Evolutionary conservation across 1,140 invertebrate genomes (phyloP), one percentile per base, ranked within the genome.

Genomic region (Zaprionus africanus): DNA sequence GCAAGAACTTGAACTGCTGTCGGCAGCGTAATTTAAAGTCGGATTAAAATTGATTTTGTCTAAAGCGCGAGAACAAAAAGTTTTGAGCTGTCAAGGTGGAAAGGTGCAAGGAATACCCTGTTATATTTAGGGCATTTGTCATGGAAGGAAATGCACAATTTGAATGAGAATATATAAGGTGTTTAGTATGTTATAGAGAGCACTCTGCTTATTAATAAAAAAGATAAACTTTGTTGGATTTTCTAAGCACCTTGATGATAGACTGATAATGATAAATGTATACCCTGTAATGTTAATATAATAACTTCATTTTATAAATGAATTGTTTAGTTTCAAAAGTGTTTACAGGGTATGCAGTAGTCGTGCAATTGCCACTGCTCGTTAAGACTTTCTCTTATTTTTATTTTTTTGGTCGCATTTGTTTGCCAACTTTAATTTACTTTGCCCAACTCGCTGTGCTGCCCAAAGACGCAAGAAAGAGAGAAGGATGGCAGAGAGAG

Each of bases 391-490:
- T 53, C 19, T 51, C 22, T 26, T 36, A 26, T 51, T 54, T 57
- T 69, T 61, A 56, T 63, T 70, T 58, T 72, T 80, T 75, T 80
- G 34, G 61, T 84, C 72, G 65, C 73, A 76, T 79, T 82, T 79
- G 72, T 79, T 82, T 61, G 60, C 43, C 76, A 68, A 76, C 61
- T 81, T 70, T 81, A 81, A 85, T 86, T 84, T 84, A 71, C 85
- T 79, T 79, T 69, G 74, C 26, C 64, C 62, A 65, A 71, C 54
- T 61, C 74, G 38, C 38, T 22, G 61, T 49, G 7, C 11, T 38
- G 17, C 22, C 17, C 36, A 19, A 56, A 43, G 56, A 71, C 62
- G 24, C 31, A 28, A 46, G 41, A 17, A 17, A 4, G 6, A 17
- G 41, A 46, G 41, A 46, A 0, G 7, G n/a, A 43, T n/a, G 7